phyloP scores from a whole-genome alignment of 2,888 invertebrate genomes.

The Platypus cylindrus region DNA sequence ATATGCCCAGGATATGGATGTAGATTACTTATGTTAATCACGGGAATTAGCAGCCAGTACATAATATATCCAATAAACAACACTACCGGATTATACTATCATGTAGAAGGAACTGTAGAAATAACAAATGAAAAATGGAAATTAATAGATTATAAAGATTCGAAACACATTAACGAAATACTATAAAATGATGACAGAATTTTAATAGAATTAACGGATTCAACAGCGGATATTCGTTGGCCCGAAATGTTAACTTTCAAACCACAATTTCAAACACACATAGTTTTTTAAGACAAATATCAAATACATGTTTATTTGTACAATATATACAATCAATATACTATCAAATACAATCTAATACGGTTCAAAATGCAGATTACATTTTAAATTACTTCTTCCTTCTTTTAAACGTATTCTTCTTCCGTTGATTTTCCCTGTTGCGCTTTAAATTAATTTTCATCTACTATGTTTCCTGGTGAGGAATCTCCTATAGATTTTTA shows the following conservation, averaged over 20 bases:
- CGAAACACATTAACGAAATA: constrained; percentile 3
- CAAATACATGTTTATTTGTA: too few relatives aligned
- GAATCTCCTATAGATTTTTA: too few relatives aligned
- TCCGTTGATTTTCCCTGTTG: too few relatives aligned
- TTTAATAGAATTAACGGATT: not conserved
- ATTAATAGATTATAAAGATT: constrained; percentile 10
- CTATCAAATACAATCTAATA: too few relatives aligned
- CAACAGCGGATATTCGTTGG: not conserved
- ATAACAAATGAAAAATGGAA: constrained; percentile 12
- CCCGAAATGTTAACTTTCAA: constrained; percentile 2
- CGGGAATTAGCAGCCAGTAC: not conserved
- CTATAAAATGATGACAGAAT: constrained; percentile 1
- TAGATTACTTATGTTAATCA: constrained; percentile 2
- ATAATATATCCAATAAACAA: constrained; percentile 6
- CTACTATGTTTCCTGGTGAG: too few relatives aligned
- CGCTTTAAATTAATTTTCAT: too few relatives aligned
- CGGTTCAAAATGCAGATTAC: too few relatives aligned
- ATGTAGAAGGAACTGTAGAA: constrained; percentile 7
- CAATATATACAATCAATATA: too few relatives aligned
- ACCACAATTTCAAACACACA: constrained; percentile 3
- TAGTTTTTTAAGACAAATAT: constrained; percentile 4
- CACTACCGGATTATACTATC: constrained; percentile 8
- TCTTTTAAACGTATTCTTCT: too few relatives aligned
- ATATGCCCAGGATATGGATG: constrained; percentile 2
- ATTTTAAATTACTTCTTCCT: too few relatives aligned